Base-by-base conservation (phyloP, 1,140 invertebrate genomes). In the Hyles euphorbiae region DNA sequence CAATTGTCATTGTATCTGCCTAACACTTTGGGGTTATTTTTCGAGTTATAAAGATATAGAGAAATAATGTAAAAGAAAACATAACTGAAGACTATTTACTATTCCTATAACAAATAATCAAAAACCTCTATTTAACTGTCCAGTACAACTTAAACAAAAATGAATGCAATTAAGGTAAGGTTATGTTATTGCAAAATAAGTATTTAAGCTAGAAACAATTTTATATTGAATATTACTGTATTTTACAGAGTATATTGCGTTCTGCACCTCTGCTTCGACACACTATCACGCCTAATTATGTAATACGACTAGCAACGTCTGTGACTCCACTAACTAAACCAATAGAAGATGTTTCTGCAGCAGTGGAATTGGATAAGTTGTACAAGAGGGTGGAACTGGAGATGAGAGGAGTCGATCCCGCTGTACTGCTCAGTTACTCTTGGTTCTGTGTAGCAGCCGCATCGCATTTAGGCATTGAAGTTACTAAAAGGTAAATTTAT, bases 351-450 rank as follows among this genome's bases (percentile, higher is more conserved):
- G 63, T 68, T 12, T 58, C 63, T 3, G 12, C 47, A 50, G 11
- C 61, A 2, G 49, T 79, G 3, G 90, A 91, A 80, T 72, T 87
- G 4, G 96, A 98, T 78, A 95, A 94, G 83, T 88, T 98, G 8
- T 97, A 93, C 70, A 96, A 94, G 84, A 92, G 91, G 70, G 84
- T 99, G n/a, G 94, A 97, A 83, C 81, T 99, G 62, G 97, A 98
- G 90, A 91, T 98, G 45, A 91, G 94, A 76, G 94, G 95, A 43
- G 94, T 98, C 81, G 97, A 98, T 82, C 92, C 92, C 11, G 95
- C 93, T 4, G 96, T 98, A 4, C 80, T 99, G 3, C 93, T 94
- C 53, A 98, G 97, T 90, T 99, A 98, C 87, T 91, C 93, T 54
- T 93, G 92, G 89, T 99, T 98, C 90, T 90, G 93, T n/a, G 90